Conservation (phyloP, 1,140 invertebrate genomes). For the Manduca sexta region DNA sequence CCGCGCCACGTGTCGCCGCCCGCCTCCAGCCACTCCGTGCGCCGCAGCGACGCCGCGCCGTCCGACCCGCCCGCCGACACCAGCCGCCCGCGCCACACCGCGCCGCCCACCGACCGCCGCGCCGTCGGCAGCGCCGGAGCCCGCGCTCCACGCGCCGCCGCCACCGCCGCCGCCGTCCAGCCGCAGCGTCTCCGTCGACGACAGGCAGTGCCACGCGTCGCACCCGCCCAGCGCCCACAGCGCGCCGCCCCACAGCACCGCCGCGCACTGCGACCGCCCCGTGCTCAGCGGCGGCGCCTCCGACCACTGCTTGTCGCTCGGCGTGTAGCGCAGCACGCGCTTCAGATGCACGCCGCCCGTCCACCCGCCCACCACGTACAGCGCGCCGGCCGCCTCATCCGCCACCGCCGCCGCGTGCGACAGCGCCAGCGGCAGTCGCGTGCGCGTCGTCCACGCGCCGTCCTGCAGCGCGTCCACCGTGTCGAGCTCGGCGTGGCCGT, state of each 20-base stretch:
- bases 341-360: conserved; percentile 76
- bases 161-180: conserved; percentile 14
- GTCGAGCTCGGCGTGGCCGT: conserved; percentile 76
- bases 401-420: conserved; percentile 84
- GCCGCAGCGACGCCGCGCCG: conserved; percentile 80
- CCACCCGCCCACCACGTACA: conserved; percentile 87
- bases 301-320: conserved; percentile 77
- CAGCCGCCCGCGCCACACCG: conserved; percentile 77
- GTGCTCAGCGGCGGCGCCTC: conserved; percentile 72
- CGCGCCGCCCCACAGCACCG: conserved; percentile 78
- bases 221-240: conserved; percentile 88
- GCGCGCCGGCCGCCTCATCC: conserved; percentile 52
- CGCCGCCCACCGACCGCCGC: conserved; percentile 76
- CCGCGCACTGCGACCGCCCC: conserved; percentile 78
- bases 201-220: conserved; percentile 87
- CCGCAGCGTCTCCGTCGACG: conserved; percentile 44
- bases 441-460: conserved; percentile 78
- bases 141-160: conserved; percentile 11
- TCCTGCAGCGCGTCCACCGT: conserved; percentile 72
- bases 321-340: conserved; percentile 83
- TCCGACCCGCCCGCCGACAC: conserved; percentile 83
- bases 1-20: conserved; percentile 77
- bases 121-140: conserved; percentile 76
- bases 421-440: conserved; percentile 77
- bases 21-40: conserved; percentile 57